A percentile compares a stretch with the other conserved stretches of the same genome.
Evolutionary conservation across 1,140 invertebrate genomes (phyloP).

Genomic region (Eriosoma lanigerum): DNA sequence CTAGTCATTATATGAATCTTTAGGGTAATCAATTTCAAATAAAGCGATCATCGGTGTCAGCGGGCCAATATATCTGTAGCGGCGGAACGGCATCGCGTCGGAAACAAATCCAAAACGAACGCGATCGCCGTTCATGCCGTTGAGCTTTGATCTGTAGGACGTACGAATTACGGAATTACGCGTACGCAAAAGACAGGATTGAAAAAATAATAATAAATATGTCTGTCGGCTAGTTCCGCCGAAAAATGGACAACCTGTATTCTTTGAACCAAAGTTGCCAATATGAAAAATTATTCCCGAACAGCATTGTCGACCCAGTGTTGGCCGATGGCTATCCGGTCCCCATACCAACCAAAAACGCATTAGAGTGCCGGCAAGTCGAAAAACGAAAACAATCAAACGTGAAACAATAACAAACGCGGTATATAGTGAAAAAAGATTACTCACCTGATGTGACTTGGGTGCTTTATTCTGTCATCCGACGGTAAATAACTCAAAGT

Average conservation of each 20-base stretch:
- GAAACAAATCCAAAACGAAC: background rate
- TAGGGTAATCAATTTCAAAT: too few relatives aligned
- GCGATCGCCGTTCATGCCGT: background rate
- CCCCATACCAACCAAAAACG: slow-evolving; percentile 49
- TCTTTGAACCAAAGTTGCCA: slow-evolving; percentile 45
- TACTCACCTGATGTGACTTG: background rate
- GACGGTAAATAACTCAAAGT: background rate
- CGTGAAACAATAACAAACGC: background rate
- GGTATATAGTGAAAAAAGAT: background rate
- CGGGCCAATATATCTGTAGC: background rate
- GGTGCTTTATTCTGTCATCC: background rate
- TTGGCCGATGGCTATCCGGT: slow-evolving; percentile 32
- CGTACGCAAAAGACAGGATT: background rate
- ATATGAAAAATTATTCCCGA: slow-evolving; percentile 48
- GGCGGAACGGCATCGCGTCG: background rate
- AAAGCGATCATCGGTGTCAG: background rate
- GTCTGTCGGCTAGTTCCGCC: background rate
- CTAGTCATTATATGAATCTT: too few relatives aligned
- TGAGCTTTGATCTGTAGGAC: too few relatives aligned
- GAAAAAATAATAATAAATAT: background rate
- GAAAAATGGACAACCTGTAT: slow-evolving; percentile 51
- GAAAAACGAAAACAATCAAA: background rate
- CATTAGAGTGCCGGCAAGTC: background rate
- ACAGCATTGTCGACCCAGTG: slow-evolving; percentile 50
- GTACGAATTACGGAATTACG: background rate